Conservation (phyloP, 2,888 invertebrate species). For the Sisyra nigra region DNA sequence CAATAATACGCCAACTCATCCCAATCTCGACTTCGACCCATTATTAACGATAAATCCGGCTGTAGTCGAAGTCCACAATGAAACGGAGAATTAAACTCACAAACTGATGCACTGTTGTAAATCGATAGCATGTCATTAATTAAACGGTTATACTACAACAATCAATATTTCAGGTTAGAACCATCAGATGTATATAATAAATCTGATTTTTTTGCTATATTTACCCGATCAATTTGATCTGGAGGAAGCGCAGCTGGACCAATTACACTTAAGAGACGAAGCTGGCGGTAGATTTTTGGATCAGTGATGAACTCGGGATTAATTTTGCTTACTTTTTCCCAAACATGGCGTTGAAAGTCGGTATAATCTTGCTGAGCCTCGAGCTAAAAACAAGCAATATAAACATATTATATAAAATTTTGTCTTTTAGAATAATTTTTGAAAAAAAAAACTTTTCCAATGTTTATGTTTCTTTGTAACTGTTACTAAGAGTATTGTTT, state of each 20-base stretch:
- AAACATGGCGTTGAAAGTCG: conserved; percentile 65
- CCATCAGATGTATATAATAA: neutral
- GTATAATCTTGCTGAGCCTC: conserved; percentile 69
- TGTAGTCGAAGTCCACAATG: conserved; percentile 66
- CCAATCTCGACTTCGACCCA: conserved; percentile 73
- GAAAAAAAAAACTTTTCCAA: no score
- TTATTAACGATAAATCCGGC: conserved; percentile 58
- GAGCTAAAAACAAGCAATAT: conserved; percentile 32
- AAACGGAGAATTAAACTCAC: conserved; percentile 71
- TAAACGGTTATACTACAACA: conserved; percentile 63
- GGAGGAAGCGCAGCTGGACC: conserved; percentile 72
- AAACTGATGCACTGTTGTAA: conserved; percentile 72
- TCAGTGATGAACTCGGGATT: conserved; percentile 51
- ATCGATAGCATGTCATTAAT: conserved; percentile 80
- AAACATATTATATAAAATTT: neutral
- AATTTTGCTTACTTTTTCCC: conserved; percentile 56
- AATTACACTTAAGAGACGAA: conserved; percentile 59
- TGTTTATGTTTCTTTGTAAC: no score
- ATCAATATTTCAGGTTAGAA: neutral
- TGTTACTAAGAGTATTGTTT: no score
- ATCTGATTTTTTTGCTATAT: conserved; percentile 15
- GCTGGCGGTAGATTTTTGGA: conserved; percentile 50
- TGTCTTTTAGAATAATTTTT: no score
- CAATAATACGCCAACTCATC: conserved; percentile 76
- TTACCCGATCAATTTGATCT: conserved; percentile 68